Percentiles rank a stretch among this genome's conserved stretches.
Evolutionary conservation across 2,888 invertebrate genomes (phyloP).

Genomic region (Zaprionus bogoriensis): DNA sequence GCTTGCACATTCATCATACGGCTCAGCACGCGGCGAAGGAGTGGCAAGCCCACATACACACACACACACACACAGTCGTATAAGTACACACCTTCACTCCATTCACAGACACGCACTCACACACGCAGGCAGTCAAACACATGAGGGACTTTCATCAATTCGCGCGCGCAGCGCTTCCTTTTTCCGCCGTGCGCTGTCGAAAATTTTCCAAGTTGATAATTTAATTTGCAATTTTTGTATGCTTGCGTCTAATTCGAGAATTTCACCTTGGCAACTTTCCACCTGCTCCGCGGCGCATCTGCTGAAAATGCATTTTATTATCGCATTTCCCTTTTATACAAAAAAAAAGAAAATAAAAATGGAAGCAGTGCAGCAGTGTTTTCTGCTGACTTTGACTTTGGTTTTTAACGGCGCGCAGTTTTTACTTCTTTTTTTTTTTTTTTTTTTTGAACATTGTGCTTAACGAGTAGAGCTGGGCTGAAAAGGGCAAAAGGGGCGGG

Average conservation of each 20-base stretch:
- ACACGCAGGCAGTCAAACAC: constrained; percentile 17
- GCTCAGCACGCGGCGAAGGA: constrained; percentile 61
- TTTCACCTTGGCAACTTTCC: constrained; percentile 61
- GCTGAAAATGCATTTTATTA: constrained; percentile 38
- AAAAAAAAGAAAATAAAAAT: not conserved
- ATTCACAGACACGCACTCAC: constrained; percentile 17
- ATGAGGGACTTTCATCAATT: constrained; percentile 53
- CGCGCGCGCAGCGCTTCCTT: constrained; percentile 11
- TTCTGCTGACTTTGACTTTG: constrained; percentile 27
- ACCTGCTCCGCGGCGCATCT: not conserved
- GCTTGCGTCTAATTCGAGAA: constrained; percentile 64
- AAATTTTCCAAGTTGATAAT: constrained; percentile 71
- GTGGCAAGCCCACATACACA: constrained; percentile 18
- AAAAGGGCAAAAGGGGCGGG: not conserved
- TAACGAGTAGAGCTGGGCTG: not conserved
- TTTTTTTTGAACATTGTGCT: not conserved
- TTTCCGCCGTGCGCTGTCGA: constrained; percentile 17
- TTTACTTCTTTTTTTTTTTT: too few relatives aligned
- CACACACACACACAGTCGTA: constrained; percentile 2
- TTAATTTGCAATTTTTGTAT: constrained; percentile 69
- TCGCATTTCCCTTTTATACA: constrained; percentile 34
- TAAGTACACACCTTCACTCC: constrained; percentile 6
- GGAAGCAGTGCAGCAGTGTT: too few relatives aligned
- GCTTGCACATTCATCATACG: constrained; percentile 76
- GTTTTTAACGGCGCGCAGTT: constrained; percentile 14